Evolutionary conservation across 2,888 invertebrate genomes (phyloP), one percentile per base, ranked within the genome.

Genomic region (Podotricha telesiphe): DNA sequence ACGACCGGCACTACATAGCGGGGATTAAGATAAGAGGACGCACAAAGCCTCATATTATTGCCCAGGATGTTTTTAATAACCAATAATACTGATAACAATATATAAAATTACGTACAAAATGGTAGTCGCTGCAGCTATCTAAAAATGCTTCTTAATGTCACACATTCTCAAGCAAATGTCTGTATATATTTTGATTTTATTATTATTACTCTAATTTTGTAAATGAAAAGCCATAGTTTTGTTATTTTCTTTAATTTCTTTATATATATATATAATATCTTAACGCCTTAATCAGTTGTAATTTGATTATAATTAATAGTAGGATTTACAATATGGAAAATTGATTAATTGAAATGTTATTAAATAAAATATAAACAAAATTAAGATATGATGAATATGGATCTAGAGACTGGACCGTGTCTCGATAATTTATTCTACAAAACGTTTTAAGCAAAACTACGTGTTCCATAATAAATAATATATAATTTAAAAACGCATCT

Each of bases 11-110:
- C 45, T 55, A 53, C 47, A 67, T 19, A n/a, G 37, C 61, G 61
- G 28, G 62, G 34, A 67, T 67, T 61, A 62, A 67, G 67, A 67
- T 67, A 67, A 67, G 53, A 37, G 17, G 8, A 17, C 53, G 17
- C 53, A 55, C 53, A 62, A 62, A 67, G 53, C 51, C n/a, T 53
- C 47, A 37, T 37, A 67, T 67, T 53, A 67, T 59, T 59, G 40
- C 59, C 59, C 48, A n/a, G 19, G 19, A 42, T 37, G 50, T 42
- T 66, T 66, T 59, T 59, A 66, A 66, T 66, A 66, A 58, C 66
- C 66, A 59, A 66, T 66, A 66, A 66, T 22, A 42, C 19, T 45
- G 66, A 66, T 66, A 66, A 51, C 50, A 19, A 66, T 42, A 51
- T 59, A 66, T 22, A 19, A 50, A 59, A 66, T 66, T 51, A 59